A percentile compares a stretch with the other conserved stretches of the same genome.
Conservation (phyloP, 2,113 vertebrate species). For the Coturnix japonica region DNA sequence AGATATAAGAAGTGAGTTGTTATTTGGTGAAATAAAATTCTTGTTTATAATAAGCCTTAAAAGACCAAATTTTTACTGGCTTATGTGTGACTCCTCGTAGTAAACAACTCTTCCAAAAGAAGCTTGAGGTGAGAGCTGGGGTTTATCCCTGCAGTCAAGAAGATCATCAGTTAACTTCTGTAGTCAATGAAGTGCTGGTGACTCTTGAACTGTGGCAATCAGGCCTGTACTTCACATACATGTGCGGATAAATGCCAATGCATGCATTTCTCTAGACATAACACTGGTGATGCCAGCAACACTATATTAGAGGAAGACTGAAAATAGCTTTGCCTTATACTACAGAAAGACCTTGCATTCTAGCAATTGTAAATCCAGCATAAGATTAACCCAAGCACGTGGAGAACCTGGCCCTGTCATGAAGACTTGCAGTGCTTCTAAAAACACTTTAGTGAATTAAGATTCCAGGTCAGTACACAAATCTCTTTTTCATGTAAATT, state of each 20-base stretch:
- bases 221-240: neutral
- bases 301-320: neutral
- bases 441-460: neutral
- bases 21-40: neutral
- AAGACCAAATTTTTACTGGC: neutral
- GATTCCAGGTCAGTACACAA: neutral
- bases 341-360: neutral
- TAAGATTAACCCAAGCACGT: neutral
- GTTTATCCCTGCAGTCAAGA: no score
- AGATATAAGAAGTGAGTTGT: neutral
- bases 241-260: fast-evolving
- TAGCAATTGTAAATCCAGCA: neutral
- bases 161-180: neutral
- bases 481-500: neutral
- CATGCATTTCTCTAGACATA: neutral
- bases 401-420: neutral
- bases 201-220: neutral
- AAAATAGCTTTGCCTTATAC: neutral
- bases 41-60: neutral
- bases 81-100: fast-evolving
- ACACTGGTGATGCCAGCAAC: fast-evolving
- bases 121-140: neutral
- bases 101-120: neutral
- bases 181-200: fast-evolving
- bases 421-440: neutral